Percentiles rank a stretch among this genome's conserved stretches.
These are phyloP conservation scores for Holcopasites calliopsidis DNA, from an alignment of 1,140 invertebrate species.

Conservation along the genomic window DNA sequence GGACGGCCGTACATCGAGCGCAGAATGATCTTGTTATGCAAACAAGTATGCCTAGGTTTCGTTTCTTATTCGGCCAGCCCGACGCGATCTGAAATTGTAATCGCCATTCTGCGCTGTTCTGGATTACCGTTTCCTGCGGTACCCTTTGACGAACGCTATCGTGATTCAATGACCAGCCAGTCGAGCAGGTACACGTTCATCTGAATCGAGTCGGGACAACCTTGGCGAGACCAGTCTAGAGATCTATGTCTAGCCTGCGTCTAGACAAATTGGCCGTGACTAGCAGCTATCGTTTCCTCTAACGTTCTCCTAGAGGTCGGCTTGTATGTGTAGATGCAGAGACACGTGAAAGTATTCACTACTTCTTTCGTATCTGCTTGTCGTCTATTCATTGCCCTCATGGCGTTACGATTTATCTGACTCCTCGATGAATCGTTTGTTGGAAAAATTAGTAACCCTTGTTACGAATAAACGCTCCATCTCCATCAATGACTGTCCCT, in stretches of 20 bases:
- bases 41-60: slow-evolving; percentile 35
- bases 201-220: slow-evolving; percentile 15
- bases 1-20: not conserved
- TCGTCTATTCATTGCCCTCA: too few species aligned
- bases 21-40: slow-evolving; percentile 46
- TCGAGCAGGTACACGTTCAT: not conserved
- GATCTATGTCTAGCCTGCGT: slow-evolving; percentile 46
- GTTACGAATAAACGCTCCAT: too few species aligned
- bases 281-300: slow-evolving; percentile 40
- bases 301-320: slow-evolving; percentile 37
- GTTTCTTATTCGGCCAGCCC: slow-evolving; percentile 30
- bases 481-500: too few species aligned
- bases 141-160: slow-evolving; percentile 8
- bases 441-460: too few species aligned
- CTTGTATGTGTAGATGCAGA: not conserved
- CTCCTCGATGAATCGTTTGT: too few species aligned
- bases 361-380: too few species aligned
- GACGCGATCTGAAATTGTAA: slow-evolving; percentile 48
- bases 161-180: slow-evolving; percentile 15
- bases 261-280: slow-evolving; percentile 37
- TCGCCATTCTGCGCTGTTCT: not conserved
- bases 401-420: too few species aligned
- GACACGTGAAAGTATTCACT: slow-evolving; percentile 1
- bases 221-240: slow-evolving; percentile 24
- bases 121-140: slow-evolving; percentile 29